These are phyloP conservation scores for Drosophila anomelani DNA, from an alignment of 2,888 invertebrate genomes.

Conservation along the genomic window DNA sequence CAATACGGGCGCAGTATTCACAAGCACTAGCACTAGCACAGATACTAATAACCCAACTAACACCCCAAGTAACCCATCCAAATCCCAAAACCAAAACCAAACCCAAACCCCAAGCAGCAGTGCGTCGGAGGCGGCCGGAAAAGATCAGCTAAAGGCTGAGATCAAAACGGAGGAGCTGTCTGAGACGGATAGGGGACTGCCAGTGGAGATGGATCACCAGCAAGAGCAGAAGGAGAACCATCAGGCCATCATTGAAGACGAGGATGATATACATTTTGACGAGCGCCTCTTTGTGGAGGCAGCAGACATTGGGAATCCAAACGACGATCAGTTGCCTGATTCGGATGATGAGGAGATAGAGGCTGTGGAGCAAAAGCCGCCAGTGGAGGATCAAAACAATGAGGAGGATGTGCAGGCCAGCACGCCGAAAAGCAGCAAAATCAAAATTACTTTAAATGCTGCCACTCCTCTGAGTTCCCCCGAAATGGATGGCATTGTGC, in stretches of 20 bases:
- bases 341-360: constrained; percentile 50
- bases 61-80: constrained; percentile 37
- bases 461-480: constrained; percentile 49
- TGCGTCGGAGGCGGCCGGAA: neutral
- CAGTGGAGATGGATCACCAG: constrained; percentile 7
- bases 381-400: constrained; percentile 21
- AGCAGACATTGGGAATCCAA: constrained; percentile 46
- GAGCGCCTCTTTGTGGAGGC: constrained; percentile 75
- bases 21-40: constrained; percentile 82
- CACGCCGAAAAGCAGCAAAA: constrained; percentile 61
- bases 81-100: constrained; percentile 25
- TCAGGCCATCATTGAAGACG: constrained; percentile 38
- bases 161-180: constrained; percentile 1
- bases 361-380: constrained; percentile 22
- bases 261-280: constrained; percentile 76
- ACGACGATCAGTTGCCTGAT: constrained; percentile 62
- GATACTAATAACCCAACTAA: constrained; percentile 56
- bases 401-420: constrained; percentile 60
- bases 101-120: constrained; percentile 21
- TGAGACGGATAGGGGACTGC: constrained; percentile 9
- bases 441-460: constrained; percentile 22
- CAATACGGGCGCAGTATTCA: constrained; percentile 84
- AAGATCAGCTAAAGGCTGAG: constrained; percentile 20
- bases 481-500: constrained; percentile 47
- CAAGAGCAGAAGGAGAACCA: constrained; percentile 35